A percentile compares a stretch with the other conserved stretches of the same genome.
Evolutionary conservation across 2,888 invertebrate genomes (phyloP).

Genomic region (Dasypogon diadema): DNA sequence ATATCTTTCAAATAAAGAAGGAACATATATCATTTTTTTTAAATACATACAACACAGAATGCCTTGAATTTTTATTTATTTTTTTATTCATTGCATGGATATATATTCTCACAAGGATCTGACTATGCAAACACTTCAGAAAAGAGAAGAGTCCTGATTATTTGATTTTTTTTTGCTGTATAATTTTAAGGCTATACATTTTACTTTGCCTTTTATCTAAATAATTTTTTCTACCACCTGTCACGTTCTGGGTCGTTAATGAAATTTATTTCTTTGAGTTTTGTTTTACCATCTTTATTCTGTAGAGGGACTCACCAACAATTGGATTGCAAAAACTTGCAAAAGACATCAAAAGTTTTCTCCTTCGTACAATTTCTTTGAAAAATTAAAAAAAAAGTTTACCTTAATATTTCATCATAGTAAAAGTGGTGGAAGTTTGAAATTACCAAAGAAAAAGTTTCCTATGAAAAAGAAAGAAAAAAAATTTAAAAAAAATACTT

Average conservation of each 20-base stretch:
- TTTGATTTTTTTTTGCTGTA: not conserved
- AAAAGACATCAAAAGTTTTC: conserved; percentile 18
- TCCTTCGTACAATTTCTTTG: not conserved
- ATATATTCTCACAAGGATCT: too few relatives aligned
- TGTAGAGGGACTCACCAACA: not conserved
- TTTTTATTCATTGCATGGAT: too few relatives aligned
- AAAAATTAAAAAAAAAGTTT: conserved; percentile 16
- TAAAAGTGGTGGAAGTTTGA: not conserved
- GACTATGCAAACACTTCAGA: too few relatives aligned
- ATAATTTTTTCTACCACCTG: conserved; percentile 7
- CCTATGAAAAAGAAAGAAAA: not conserved
- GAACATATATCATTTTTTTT: too few relatives aligned
- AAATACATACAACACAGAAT: too few relatives aligned
- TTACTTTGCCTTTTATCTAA: not conserved
- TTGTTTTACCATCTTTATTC: not conserved
- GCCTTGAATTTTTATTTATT: too few relatives aligned
- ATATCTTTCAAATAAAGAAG: too few relatives aligned
- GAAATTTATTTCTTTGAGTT: conserved; percentile 24
- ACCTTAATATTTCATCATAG: conserved; percentile 42
- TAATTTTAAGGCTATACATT: not conserved
- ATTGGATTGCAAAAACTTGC: not conserved
- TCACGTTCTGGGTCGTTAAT: not conserved
- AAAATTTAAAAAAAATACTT: not conserved
- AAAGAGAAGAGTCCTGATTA: too few relatives aligned
- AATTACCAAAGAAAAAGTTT: conserved; percentile 2